These are phyloP conservation scores for Lynx canadensis DNA, from an alignment of 2,113 vertebrate species.

Conservation along the genomic window DNA sequence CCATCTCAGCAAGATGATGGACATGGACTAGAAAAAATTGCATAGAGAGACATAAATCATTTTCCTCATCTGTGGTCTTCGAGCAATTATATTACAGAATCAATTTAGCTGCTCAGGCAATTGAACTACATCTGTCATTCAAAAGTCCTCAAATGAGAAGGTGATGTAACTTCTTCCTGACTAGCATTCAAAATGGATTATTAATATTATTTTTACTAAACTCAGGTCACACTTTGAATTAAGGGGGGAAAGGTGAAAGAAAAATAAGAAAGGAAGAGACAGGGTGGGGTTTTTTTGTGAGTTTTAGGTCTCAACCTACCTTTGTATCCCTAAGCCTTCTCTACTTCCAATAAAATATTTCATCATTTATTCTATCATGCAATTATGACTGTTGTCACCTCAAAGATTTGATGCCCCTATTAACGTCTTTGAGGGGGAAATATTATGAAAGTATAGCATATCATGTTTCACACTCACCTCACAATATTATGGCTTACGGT, in stretches of 20 bases:
- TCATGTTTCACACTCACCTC: neutral
- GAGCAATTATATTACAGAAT: constrained; percentile 45
- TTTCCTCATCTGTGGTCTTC: constrained; percentile 30
- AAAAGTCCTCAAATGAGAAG: constrained; percentile 35
- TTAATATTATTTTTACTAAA: constrained; percentile 26
- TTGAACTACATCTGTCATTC: constrained; percentile 40
- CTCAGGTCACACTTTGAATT: neutral
- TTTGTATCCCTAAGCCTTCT: neutral
- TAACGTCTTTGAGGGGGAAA: neutral
- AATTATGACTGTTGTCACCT: neutral
- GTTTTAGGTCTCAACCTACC: neutral
- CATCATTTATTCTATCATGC: neutral
- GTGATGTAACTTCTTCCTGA: neutral
- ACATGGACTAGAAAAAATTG: neutral
- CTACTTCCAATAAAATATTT: neutral
- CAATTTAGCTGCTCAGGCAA: neutral
- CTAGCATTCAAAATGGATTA: constrained; percentile 36
- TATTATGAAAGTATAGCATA: neutral
- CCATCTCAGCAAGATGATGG: constrained; percentile 4
- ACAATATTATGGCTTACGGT: neutral
- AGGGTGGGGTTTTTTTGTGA: neutral
- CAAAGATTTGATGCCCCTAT: neutral
- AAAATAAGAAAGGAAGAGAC: neutral
- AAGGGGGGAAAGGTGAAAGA: neutral
- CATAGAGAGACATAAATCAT: constrained; percentile 1